Percentiles rank a stretch among this genome's conserved stretches.
Evolutionary conservation across 1,140 invertebrate species (phyloP).

Genomic region (Eubasilissa regina): DNA sequence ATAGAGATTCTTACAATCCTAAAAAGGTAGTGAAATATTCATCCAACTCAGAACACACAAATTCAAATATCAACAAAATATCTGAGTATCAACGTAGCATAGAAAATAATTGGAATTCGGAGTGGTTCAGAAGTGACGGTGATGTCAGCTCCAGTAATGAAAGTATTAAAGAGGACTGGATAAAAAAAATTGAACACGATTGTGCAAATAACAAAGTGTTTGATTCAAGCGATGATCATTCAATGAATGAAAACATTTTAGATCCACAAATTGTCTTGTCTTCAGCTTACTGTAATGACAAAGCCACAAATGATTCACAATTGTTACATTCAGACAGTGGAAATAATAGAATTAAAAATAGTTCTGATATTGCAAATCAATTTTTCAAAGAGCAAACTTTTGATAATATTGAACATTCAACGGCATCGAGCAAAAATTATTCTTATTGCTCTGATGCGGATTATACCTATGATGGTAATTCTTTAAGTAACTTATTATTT

Average conservation of each 20-base stretch:
- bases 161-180: conserved; percentile 1
- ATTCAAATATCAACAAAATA: conserved; percentile 2
- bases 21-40: background rate
- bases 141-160: background rate
- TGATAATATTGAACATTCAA: background rate
- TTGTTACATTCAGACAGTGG: background rate
- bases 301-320: background rate
- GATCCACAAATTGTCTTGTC: conserved; percentile 26
- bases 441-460: background rate
- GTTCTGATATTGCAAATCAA: conserved; percentile 1
- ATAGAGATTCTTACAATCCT: conserved; percentile 1
- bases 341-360: background rate
- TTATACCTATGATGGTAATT: background rate
- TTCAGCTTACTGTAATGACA: conserved; percentile 14
- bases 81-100: conserved; percentile 1
- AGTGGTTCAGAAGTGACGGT: background rate
- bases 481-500: background rate
- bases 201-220: background rate
- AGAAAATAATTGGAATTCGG: background rate
- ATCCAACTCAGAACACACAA: background rate
- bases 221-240: conserved; percentile 9
- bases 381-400: background rate
- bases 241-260: conserved; percentile 28
- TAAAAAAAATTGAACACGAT: background rate
- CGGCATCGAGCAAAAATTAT: background rate